Evolutionary conservation across 2,888 invertebrate species (phyloP).

Genomic region (Scaptomyza polygonia): DNA sequence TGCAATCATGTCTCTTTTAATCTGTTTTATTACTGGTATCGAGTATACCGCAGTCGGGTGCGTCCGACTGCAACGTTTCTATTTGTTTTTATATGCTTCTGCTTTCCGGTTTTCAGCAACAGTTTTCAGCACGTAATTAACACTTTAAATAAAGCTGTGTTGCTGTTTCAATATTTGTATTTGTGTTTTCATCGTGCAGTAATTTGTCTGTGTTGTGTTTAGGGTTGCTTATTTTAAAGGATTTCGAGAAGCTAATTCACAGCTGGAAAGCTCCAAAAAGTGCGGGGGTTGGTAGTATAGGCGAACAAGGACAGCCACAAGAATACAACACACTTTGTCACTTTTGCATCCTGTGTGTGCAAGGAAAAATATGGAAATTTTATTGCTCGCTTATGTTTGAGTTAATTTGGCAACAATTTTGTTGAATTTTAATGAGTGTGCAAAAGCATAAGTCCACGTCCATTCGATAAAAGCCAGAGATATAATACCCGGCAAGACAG

Average conservation of each 20-base stretch:
- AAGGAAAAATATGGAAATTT: conserved; percentile 75
- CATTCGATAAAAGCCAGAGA: conserved; percentile 34
- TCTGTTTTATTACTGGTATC: too few species aligned
- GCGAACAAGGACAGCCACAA: conserved; percentile 15
- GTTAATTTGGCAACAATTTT: conserved; percentile 81
- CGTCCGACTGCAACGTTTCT: too few species aligned
- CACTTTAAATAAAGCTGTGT: conserved; percentile 61
- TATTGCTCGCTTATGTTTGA: conserved; percentile 81
- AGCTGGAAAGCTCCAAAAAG: not conserved
- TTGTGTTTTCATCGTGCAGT: conserved; percentile 65
- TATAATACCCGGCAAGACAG: conserved; percentile 18
- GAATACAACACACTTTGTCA: conserved; percentile 38
- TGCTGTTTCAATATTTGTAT: conserved; percentile 71
- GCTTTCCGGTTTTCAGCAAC: conserved; percentile 46
- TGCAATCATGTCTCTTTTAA: too few species aligned
- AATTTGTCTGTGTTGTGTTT: conserved; percentile 22
- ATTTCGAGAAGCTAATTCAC: conserved; percentile 27
- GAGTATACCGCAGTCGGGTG: too few species aligned
- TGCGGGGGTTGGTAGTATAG: not conserved
- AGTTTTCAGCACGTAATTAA: conserved; percentile 67
- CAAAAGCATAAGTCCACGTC: conserved; percentile 66
- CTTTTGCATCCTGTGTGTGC: conserved; percentile 11
- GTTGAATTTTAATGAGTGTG: conserved; percentile 81
- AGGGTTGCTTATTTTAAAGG: conserved; percentile 33
- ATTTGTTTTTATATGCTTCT: too few species aligned